Evolutionary conservation across 2,113 vertebrate genomes (phyloP), one percentile per base, ranked within the genome.

Genomic region (Lycaon pictus): DNA sequence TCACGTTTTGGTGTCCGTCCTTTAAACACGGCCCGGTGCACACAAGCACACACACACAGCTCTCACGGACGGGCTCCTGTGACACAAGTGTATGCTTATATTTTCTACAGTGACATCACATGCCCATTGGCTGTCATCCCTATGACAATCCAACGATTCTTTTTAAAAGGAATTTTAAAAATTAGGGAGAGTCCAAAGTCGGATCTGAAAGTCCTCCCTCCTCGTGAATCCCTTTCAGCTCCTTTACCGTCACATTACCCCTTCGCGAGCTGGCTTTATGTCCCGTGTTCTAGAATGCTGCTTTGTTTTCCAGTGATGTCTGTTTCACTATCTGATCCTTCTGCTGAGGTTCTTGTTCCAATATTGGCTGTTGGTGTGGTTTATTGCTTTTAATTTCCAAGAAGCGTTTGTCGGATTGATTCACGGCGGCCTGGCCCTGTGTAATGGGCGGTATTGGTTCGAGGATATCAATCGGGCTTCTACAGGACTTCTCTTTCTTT

Each of bases 1-100:
- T 10, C 29, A 11, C 1, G 0, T 22, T 2, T 37, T 6, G 5
- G 17, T 16, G 37, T 37, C 5, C 9, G 3, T 0, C 11, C 17
- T n/a, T 19, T 6, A 10, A 43, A 58, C 56, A 4, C 0, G 29
- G 23, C 6, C 7, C 7, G 0, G n/a, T 32, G 13, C 4, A 3
- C 9, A 2, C 8, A 67, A 4, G 27, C 13, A 20, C 67, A 51
- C 63, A 25, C 1, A 1, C 2, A 12, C 1, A 17, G 13, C 8
- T 4, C 55, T 60, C 51, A 20, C 32, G 74, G 62, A 10, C 0
- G 29, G 23, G 32, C 37, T 25, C 56, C 35, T 13, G 6, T n/a
- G 22, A 22, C 43, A n/a, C 86, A 32, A 22, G 13, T 16, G 13
- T n/a, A 55, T 25, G 56, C 27, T 51, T 6, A 1, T 7, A 25